Evolutionary conservation across 2,113 vertebrate genomes (phyloP), one percentile per base, ranked within the genome.

Genomic region (Urocynchramus pylzowi): DNA sequence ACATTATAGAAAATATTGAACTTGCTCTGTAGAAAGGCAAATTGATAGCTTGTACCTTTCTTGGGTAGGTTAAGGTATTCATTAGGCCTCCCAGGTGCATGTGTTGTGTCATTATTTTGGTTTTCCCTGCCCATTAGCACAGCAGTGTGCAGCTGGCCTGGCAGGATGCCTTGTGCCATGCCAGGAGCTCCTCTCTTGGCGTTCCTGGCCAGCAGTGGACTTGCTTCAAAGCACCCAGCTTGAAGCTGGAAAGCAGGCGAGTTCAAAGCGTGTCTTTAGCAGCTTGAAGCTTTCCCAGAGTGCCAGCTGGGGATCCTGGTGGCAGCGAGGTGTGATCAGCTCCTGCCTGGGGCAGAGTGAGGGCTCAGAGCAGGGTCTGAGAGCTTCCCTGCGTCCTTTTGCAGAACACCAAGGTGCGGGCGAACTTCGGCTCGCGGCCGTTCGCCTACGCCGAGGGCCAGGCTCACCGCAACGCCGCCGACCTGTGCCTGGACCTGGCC

Each of bases 371-470:
- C 68, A 57, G 45, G 54, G 4, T 14, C 47, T 78, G 15, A 78
- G 64, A 50, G 33, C 39, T 52, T 10, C 39, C 74, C 54, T 61
- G 56, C 7, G 0, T 13, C 52, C 77, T 77, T 84, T 94, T 96
- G 16, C 91, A 99, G 99, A 99, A 99, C 97, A 99, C 99, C 24
- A 99, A 99, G 97, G 99, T 99, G 75, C 98, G 99, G 9, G 99
- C 99, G 24, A 99, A 99, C 97, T 99, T 99, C 86, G 99, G 99
- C 53, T 99, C 98, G 68, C 98, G 98, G 5, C 98, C 98, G 1
- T 99, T 99, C 80, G 99, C 99, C 15, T 99, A 98, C 3, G 99
- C 99, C 4, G 99, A 99, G 97, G 99, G 99, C 11, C 99, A 99
- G 96, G 99, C 99, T 16, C 99, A 99, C 97, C 98, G 99, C 64